Conservation (phyloP, 2,888 invertebrate species). For the Scrobipalpa costella region DNA sequence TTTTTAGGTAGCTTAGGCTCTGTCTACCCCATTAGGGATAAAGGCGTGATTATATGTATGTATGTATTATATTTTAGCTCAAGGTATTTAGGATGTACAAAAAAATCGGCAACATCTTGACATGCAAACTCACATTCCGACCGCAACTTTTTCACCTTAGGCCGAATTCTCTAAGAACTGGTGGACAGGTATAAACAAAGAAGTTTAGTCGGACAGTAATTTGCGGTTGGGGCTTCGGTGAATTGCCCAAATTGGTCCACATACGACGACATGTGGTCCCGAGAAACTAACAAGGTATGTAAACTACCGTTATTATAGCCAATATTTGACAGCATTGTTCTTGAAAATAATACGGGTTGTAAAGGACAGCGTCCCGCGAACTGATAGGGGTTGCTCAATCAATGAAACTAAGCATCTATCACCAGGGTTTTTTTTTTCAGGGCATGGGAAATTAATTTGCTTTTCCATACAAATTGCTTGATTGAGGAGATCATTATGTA, state of each 20-base stretch:
- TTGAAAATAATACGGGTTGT: too few species aligned
- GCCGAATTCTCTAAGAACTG: conserved; percentile 11
- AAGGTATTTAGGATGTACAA: not conserved
- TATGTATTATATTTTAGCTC: too few species aligned
- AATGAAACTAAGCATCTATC: too few species aligned
- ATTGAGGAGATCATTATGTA: too few species aligned
- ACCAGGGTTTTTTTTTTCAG: too few species aligned
- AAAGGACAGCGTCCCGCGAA: too few species aligned
- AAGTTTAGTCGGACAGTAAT: conserved; percentile 15
- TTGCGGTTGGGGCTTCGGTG: conserved; percentile 21
- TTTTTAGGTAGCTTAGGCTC: too few species aligned
- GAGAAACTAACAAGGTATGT: conserved; percentile 35
- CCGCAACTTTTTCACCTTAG: conserved; percentile 14
- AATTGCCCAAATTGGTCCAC: conserved; percentile 5
- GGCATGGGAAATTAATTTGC: too few species aligned
- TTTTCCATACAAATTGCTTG: too few species aligned
- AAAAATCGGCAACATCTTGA: not conserved
- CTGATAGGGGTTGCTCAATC: too few species aligned
- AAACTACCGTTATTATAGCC: not conserved
- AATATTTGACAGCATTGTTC: not conserved
- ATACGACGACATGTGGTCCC: conserved; percentile 20
- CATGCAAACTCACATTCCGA: conserved; percentile 1
- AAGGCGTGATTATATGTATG: too few species aligned
- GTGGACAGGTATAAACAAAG: conserved; percentile 9
- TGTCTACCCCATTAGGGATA: too few species aligned